Percentiles rank a stretch among this genome's conserved stretches.
Evolutionary conservation across 2,888 invertebrate species (phyloP).

Genomic region (Trypoxylon attenuatum): DNA sequence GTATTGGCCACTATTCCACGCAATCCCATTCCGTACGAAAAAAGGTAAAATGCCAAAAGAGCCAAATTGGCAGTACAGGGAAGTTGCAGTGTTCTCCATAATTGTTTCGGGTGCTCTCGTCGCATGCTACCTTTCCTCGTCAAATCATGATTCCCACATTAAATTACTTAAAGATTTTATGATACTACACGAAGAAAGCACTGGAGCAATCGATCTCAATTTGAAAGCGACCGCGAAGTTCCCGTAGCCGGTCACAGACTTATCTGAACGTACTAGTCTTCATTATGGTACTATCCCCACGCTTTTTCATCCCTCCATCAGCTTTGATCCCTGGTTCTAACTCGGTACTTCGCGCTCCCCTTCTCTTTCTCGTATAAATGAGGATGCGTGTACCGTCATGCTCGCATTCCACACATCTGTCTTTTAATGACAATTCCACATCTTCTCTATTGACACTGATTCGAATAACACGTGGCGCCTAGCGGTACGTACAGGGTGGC

Average conservation of each 20-base stretch:
- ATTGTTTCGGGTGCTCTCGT: slow-evolving; percentile 43
- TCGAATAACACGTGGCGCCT: slow-evolving; percentile 54
- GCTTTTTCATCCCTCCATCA: slow-evolving; percentile 31
- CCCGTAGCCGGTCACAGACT: slow-evolving; percentile 1
- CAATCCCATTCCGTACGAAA: slow-evolving; percentile 9
- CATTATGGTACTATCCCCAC: slow-evolving; percentile 26
- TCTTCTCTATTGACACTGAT: slow-evolving; percentile 60
- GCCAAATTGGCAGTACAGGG: slow-evolving; percentile 36
- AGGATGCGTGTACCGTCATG: slow-evolving; percentile 31
- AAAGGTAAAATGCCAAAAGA: slow-evolving; percentile 22
- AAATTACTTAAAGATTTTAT: slow-evolving; percentile 6
- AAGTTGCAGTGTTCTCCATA: slow-evolving; percentile 57
- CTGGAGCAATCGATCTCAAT: not conserved
- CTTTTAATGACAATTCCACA: slow-evolving; percentile 61
- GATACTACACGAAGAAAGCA: not conserved
- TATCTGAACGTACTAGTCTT: slow-evolving; percentile 23
- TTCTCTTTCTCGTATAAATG: slow-evolving; percentile 11
- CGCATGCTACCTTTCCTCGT: slow-evolving; percentile 57
- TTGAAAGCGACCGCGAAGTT: not conserved
- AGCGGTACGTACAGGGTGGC: not conserved
- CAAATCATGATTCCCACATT: slow-evolving; percentile 54
- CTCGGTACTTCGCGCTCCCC: slow-evolving; percentile 7
- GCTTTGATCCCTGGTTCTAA: slow-evolving; percentile 31
- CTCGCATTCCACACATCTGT: slow-evolving; percentile 53
- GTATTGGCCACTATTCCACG: slow-evolving; percentile 29